Conservation (phyloP, 2,888 invertebrate species). For the Dasypogon diadema region DNA sequence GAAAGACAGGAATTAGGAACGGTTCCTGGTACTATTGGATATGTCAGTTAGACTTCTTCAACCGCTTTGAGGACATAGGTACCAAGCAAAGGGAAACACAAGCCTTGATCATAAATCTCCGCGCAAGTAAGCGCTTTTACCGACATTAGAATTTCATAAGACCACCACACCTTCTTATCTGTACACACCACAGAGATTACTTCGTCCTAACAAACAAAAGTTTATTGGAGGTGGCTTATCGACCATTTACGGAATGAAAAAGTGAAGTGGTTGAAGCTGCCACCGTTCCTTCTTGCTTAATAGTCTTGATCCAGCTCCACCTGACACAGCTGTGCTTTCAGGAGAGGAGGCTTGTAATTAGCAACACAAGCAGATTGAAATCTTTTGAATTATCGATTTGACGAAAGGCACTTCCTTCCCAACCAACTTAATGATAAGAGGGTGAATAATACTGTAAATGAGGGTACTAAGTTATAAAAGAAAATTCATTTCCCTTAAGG, state of each 20-base stretch:
- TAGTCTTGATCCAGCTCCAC: neutral
- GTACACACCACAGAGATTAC: neutral
- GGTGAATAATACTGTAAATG: neutral
- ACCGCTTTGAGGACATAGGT: too few species aligned
- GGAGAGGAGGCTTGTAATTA: neutral
- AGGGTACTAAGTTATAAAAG: neutral
- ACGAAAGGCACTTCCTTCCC: neutral
- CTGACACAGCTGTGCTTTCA: neutral
- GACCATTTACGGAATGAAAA: conserved; percentile 20
- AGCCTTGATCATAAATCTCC: conserved; percentile 49
- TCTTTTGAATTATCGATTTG: neutral
- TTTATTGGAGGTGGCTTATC: conserved; percentile 35
- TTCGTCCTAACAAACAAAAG: conserved; percentile 19
- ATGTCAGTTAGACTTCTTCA: neutral
- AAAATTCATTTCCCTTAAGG: neutral
- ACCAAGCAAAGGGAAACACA: too few species aligned
- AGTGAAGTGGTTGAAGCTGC: neutral
- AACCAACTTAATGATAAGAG: neutral
- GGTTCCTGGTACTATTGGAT: neutral
- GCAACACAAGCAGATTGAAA: neutral
- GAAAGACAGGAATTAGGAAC: too few species aligned
- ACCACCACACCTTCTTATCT: neutral
- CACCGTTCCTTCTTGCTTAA: neutral
- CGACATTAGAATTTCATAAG: conserved; percentile 55
- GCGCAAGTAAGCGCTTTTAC: conserved; percentile 43